These are phyloP conservation scores for Eueremaeus valkanovi DNA, from an alignment of 2,888 invertebrate species.

Conservation along the genomic window DNA sequence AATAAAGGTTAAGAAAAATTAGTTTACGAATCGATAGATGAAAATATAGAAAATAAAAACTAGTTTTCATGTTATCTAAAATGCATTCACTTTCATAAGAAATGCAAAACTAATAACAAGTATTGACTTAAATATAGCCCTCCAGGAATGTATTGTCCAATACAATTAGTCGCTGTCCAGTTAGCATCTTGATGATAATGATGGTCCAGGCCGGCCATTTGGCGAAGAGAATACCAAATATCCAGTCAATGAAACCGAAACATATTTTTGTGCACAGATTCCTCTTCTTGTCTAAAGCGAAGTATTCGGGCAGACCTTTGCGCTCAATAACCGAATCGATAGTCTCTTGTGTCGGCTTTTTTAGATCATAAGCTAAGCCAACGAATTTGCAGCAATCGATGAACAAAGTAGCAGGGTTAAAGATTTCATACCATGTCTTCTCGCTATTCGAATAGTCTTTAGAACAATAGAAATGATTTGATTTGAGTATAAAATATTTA, in stretches of 20 bases:
- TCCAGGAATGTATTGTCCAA: neutral
- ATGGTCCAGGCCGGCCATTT: neutral
- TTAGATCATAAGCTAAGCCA: constrained; percentile 34
- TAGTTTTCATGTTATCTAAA: too few relatives aligned
- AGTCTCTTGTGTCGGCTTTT: neutral
- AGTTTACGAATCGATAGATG: too few relatives aligned
- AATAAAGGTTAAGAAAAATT: too few relatives aligned
- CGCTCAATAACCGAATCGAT: neutral
- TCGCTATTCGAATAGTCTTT: constrained; percentile 51
- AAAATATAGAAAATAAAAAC: too few relatives aligned
- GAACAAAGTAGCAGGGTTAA: constrained; percentile 34
- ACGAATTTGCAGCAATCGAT: constrained; percentile 18
- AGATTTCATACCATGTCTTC: constrained; percentile 26
- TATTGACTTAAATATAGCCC: neutral
- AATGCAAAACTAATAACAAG: too few relatives aligned
- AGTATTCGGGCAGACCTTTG: neutral
- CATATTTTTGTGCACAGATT: neutral
- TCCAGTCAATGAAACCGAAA: constrained; percentile 15
- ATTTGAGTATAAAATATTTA: too few relatives aligned
- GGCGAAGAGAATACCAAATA: neutral
- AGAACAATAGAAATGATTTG: too few relatives aligned
- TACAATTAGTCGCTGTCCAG: neutral
- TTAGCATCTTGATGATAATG: neutral
- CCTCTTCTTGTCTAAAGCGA: neutral
- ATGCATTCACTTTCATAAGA: too few relatives aligned